Conservation (phyloP, 2,888 invertebrate genomes). For the Oscheius sp. region DNA sequence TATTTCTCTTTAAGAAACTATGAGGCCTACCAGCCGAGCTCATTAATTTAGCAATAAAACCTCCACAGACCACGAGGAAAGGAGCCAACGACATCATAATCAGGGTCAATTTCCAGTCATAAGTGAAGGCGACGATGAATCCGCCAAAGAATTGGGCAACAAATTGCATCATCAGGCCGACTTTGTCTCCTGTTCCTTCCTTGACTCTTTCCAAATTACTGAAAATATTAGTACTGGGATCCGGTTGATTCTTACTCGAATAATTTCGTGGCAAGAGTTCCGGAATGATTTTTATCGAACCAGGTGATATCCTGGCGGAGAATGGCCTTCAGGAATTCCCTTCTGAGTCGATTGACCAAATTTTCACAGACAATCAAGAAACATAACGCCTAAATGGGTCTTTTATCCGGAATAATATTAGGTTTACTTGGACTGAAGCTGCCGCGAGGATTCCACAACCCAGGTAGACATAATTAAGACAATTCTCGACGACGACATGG, state of each 20-base stretch:
- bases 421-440: constrained; percentile 64
- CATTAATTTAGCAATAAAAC: constrained; percentile 28
- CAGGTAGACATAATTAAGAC: constrained; percentile 59
- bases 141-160: constrained; percentile 64
- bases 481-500: constrained; percentile 53
- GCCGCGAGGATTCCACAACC: constrained; percentile 57
- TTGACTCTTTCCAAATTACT: constrained; percentile 70
- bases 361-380: constrained; percentile 75
- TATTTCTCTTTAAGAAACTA: too few relatives aligned
- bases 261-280: constrained; percentile 76
- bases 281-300: constrained; percentile 76
- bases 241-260: constrained; percentile 76
- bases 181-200: constrained; percentile 69
- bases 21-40: constrained; percentile 57
- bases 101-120: constrained; percentile 67
- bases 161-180: constrained; percentile 50
- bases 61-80: constrained; percentile 35
- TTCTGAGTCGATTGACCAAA: constrained; percentile 76
- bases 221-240: too few relatives aligned
- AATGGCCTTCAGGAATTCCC: constrained; percentile 74
- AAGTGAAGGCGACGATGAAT: constrained; percentile 59
- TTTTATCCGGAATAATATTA: too few relatives aligned
- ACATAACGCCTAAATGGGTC: constrained; percentile 63
- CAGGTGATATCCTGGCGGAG: constrained; percentile 75
- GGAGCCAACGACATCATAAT: constrained; percentile 72